Conservation (phyloP, 2,888 invertebrate genomes). For the Dione vanillae region DNA sequence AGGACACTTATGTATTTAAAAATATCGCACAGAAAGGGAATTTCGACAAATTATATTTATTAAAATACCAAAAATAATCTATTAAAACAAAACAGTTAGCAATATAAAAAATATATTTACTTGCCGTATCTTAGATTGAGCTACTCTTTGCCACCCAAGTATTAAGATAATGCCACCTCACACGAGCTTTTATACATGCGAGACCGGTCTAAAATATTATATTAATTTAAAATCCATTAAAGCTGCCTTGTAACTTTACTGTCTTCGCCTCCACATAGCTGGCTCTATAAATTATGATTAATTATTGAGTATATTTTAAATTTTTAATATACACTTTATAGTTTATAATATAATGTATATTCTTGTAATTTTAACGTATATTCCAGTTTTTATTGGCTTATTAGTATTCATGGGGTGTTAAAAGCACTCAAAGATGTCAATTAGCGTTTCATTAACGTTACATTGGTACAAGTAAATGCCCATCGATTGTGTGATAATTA, state of each 20-base stretch:
- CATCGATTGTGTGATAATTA: background rate
- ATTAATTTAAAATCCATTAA: constrained; percentile 24
- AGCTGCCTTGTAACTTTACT: constrained; percentile 20
- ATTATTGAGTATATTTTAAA: constrained; percentile 7
- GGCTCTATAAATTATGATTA: constrained; percentile 1
- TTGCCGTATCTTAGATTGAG: constrained; percentile 33
- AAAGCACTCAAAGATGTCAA: background rate
- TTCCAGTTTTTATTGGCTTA: background rate
- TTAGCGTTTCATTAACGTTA: background rate
- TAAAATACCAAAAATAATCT: background rate
- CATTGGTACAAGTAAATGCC: background rate
- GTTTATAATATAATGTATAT: constrained; percentile 1
- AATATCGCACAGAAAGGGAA: too few species aligned
- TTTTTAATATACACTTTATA: background rate
- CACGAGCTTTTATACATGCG: constrained; percentile 30
- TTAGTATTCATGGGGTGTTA: background rate
- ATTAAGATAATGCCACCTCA: constrained; percentile 38
- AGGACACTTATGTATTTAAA: too few species aligned
- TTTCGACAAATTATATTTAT: too few species aligned
- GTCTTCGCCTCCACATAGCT: constrained; percentile 18
- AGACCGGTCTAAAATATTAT: constrained; percentile 21
- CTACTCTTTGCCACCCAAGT: constrained; percentile 30
- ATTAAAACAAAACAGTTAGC: background rate
- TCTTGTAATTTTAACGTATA: background rate
- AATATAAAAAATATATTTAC: background rate